These are phyloP conservation scores for Bufo bufo DNA, from an alignment of 2,113 vertebrate genomes.

Conservation along the genomic window DNA sequence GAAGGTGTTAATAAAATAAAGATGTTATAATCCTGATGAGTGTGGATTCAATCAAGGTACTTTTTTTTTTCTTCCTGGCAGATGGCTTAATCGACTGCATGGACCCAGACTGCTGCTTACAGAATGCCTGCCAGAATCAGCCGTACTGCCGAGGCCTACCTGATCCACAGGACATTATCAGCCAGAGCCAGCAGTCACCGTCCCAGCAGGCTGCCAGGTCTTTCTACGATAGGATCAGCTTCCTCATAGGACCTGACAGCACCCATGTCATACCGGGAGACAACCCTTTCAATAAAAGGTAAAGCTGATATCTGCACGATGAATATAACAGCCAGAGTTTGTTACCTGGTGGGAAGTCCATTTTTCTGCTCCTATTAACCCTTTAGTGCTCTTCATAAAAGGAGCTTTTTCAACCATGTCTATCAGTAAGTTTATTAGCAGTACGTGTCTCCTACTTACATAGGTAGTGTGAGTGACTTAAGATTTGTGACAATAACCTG, in stretches of 20 bases:
- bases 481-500: too few relatives aligned
- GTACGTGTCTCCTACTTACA: background rate
- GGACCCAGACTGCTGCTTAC: slow-evolving; percentile 97
- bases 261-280: slow-evolving; percentile 91
- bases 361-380: slow-evolving; percentile 3
- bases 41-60: slow-evolving; percentile 64
- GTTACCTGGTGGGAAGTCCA: background rate
- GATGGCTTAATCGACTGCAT: slow-evolving; percentile 95
- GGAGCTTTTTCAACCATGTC: too few relatives aligned
- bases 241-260: slow-evolving; percentile 87
- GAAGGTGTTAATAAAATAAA: slow-evolving; percentile 38
- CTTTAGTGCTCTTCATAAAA: background rate
- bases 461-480: too few relatives aligned
- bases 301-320: slow-evolving; percentile 58
- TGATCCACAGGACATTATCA: slow-evolving; percentile 85
- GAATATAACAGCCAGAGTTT: background rate
- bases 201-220: slow-evolving; percentile 89
- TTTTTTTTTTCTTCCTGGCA: slow-evolving; percentile 76
- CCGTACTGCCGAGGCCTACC: slow-evolving; percentile 89
- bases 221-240: slow-evolving; percentile 91
- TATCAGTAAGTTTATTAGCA: background rate
- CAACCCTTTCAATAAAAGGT: slow-evolving; percentile 95
- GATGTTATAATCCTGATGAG: slow-evolving; percentile 53
- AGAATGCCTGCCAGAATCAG: slow-evolving; percentile 92
- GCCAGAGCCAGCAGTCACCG: slow-evolving; percentile 81